Evolutionary conservation across 2,797 vertebrate species (phyloP).

Genomic region (Enteromius trimaculatus): DNA sequence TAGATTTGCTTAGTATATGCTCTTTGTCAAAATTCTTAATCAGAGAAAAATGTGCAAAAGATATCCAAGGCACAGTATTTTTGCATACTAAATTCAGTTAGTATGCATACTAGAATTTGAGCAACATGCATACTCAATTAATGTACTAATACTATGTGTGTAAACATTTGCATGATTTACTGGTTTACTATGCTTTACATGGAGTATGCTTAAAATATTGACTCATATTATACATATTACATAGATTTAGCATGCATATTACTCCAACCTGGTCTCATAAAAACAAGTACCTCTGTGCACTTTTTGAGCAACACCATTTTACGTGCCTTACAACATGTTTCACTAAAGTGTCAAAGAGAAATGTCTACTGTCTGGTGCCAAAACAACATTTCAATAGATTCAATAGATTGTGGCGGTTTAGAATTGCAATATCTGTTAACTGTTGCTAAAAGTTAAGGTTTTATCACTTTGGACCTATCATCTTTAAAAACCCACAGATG

Average conservation of each 20-base stretch:
- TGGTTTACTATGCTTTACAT: background rate
- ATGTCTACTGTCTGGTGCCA: too few species aligned
- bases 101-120: background rate
- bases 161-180: background rate
- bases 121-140: background rate
- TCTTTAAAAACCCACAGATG: too few species aligned
- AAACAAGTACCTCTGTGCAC: too few species aligned
- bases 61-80: background rate
- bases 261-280: background rate
- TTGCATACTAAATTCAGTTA: background rate
- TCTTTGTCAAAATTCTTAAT: background rate
- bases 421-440: too few species aligned
- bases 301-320: too few species aligned
- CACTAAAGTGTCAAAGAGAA: too few species aligned
- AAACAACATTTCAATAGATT: too few species aligned
- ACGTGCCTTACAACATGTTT: too few species aligned
- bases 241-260: background rate
- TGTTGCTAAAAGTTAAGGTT: too few species aligned
- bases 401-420: too few species aligned
- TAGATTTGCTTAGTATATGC: background rate
- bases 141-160: background rate
- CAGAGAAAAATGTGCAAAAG: background rate
- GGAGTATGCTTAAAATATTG: background rate
- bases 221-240: background rate
- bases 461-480: too few species aligned